Evolutionary conservation across 2,888 invertebrate genomes (phyloP).

Genomic region (Eurytoma californica): DNA sequence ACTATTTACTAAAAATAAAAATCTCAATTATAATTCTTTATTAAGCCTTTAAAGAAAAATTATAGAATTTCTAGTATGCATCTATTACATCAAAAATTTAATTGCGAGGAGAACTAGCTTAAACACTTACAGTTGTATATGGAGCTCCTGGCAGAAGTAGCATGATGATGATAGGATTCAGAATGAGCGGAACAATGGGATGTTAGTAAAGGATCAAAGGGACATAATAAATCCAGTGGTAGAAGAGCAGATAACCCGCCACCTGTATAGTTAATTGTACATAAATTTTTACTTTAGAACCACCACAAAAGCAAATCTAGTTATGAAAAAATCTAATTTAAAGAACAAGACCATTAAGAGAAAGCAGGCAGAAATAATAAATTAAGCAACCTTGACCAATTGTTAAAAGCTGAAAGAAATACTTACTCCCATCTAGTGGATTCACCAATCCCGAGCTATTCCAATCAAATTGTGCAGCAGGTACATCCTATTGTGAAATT

Average conservation of each 20-base stretch:
- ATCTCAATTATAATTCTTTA: too few species aligned
- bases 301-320: conserved; percentile 29
- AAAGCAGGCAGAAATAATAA: conserved; percentile 19
- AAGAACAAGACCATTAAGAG: conserved; percentile 13
- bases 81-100: conserved; percentile 13
- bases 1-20: neutral
- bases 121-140: conserved; percentile 73
- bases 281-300: conserved; percentile 36
- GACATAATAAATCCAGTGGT: conserved; percentile 73
- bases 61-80: neutral
- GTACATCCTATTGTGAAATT: conserved; percentile 75
- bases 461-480: conserved; percentile 86
- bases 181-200: conserved; percentile 73
- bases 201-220: conserved; percentile 74
- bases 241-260: conserved; percentile 74
- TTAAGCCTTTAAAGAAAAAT: neutral
- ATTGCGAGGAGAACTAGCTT: conserved; percentile 60
- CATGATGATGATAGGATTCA: conserved; percentile 74
- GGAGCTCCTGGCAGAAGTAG: conserved; percentile 72
- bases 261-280: conserved; percentile 65
- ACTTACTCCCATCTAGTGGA: conserved; percentile 79
- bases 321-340: neutral
- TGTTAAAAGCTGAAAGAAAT: conserved; percentile 39
- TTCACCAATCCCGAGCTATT: conserved; percentile 83
- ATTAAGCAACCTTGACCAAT: conserved; percentile 21